phyloP scores from a whole-genome alignment of 2,113 vertebrate species.

The Apistogramma diplotaenia region DNA sequence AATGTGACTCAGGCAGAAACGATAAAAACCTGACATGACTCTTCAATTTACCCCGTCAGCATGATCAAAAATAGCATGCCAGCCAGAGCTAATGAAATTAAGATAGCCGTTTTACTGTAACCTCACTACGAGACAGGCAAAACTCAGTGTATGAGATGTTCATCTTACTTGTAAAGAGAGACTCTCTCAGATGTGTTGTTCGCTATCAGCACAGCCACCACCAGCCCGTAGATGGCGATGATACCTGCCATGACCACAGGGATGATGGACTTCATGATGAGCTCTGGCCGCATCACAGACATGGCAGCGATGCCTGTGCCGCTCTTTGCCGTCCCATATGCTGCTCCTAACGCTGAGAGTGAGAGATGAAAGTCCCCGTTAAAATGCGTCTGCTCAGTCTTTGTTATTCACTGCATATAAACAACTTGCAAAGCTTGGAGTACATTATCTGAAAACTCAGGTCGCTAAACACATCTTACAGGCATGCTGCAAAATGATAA shows the following conservation, averaged over 20 bases:
- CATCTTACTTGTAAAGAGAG: conserved; percentile 88
- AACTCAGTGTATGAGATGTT: not conserved
- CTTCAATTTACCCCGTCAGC: not conserved
- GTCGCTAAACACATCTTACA: not conserved
- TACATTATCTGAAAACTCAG: too few species aligned
- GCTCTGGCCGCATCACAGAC: conserved; percentile 98
- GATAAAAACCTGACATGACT: not conserved
- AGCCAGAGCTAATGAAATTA: not conserved
- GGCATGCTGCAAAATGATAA: not conserved
- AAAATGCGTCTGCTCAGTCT: not conserved
- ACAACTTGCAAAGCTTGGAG: not conserved
- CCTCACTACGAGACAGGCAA: not conserved
- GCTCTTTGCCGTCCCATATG: conserved; percentile 97
- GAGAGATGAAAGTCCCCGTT: not conserved
- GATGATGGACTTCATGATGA: conserved; percentile 99
- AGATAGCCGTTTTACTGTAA: not conserved
- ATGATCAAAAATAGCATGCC: not conserved
- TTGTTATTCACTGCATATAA: too few species aligned
- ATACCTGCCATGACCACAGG: conserved; percentile 99
- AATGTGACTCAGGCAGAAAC: not conserved
- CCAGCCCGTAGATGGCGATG: conserved; percentile 97
- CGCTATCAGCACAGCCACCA: conserved; percentile 98
- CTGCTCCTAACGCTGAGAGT: conserved; percentile 89
- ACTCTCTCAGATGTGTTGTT: conserved; percentile 85
- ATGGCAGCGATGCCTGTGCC: conserved; percentile 98